Evolutionary conservation across 2,797 vertebrate genomes (phyloP).

Genomic region (Falco novaeseelandiae): DNA sequence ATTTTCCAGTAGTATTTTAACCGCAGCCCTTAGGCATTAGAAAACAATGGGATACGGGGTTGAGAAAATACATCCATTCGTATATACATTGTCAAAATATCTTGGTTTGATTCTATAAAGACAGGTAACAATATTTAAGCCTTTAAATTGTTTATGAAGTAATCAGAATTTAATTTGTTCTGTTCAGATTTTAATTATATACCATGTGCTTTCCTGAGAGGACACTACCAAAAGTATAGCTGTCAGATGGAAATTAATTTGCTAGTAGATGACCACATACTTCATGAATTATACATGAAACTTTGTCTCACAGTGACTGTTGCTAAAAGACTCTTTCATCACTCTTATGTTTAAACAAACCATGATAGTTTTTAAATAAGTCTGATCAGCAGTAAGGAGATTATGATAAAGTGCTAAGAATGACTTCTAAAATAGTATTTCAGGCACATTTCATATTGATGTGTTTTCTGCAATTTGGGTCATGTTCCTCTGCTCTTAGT

Average conservation of each 20-base stretch:
- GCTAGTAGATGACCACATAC: slow-evolving; percentile 76
- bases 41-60: background rate
- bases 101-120: slow-evolving; percentile 69
- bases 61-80: background rate
- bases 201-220: slow-evolving; percentile 74
- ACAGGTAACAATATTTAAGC: slow-evolving; percentile 73
- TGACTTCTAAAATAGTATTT: slow-evolving; percentile 56
- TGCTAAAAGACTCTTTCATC: slow-evolving; percentile 77
- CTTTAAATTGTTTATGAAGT: slow-evolving; percentile 78
- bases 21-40: slow-evolving; percentile 29
- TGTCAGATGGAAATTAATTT: slow-evolving; percentile 81
- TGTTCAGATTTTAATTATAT: slow-evolving; percentile 80
- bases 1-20: slow-evolving; percentile 50
- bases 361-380: slow-evolving; percentile 75
- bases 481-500: slow-evolving; percentile 26
- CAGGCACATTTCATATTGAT: slow-evolving; percentile 26
- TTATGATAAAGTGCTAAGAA: slow-evolving; percentile 64
- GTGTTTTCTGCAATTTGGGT: slow-evolving; percentile 47
- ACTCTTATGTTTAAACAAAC: slow-evolving; percentile 72
- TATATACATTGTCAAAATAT: slow-evolving; percentile 61
- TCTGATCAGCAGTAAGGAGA: slow-evolving; percentile 73
- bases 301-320: slow-evolving; percentile 74
- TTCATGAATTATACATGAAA: slow-evolving; percentile 82
- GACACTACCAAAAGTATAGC: slow-evolving; percentile 70
- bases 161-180: slow-evolving; percentile 80